phyloP scores from a whole-genome alignment of 2,888 invertebrate genomes.

The Pristionchus exspectatus region DNA sequence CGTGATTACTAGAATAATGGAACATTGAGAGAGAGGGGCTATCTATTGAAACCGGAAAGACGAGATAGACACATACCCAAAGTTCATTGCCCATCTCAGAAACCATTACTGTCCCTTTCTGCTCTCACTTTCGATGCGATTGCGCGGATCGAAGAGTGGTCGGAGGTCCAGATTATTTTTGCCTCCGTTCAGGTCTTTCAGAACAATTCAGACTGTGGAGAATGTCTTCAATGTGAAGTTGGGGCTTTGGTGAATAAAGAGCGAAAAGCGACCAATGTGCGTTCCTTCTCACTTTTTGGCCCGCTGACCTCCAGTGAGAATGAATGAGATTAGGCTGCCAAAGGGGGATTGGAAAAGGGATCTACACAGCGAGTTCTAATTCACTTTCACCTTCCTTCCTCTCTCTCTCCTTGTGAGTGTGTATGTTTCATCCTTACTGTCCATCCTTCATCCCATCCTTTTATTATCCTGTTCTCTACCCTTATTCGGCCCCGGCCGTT shows the following conservation, averaged over 20 bases:
- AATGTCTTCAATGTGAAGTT: no score
- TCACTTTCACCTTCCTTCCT: slow-evolving; percentile 34
- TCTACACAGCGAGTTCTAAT: slow-evolving; percentile 39
- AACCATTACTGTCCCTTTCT: background rate
- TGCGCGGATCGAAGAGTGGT: background rate
- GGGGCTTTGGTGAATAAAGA: background rate
- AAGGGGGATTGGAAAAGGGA: background rate
- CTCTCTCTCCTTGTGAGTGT: background rate
- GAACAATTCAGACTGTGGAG: no score
- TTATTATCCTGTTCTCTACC: slow-evolving; percentile 49
- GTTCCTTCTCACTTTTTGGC: slow-evolving; percentile 12
- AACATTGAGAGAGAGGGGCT: slow-evolving; percentile 15
- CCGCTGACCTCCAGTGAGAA: background rate
- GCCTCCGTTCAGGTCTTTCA: no score
- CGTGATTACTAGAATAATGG: slow-evolving; percentile 28
- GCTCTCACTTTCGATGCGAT: background rate
- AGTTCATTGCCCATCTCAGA: background rate
- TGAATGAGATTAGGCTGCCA: slow-evolving; percentile 32
- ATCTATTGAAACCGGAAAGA: slow-evolving; percentile 11
- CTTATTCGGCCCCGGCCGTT: background rate
- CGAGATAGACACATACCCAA: background rate
- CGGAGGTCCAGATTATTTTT: background rate
- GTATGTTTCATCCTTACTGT: slow-evolving; percentile 50
- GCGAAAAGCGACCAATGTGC: background rate
- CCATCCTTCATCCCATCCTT: background rate